Percentiles rank a stretch among this genome's conserved stretches.
phyloP scores from a whole-genome alignment of 2,888 invertebrate genomes.

The Congeria kusceri region DNA sequence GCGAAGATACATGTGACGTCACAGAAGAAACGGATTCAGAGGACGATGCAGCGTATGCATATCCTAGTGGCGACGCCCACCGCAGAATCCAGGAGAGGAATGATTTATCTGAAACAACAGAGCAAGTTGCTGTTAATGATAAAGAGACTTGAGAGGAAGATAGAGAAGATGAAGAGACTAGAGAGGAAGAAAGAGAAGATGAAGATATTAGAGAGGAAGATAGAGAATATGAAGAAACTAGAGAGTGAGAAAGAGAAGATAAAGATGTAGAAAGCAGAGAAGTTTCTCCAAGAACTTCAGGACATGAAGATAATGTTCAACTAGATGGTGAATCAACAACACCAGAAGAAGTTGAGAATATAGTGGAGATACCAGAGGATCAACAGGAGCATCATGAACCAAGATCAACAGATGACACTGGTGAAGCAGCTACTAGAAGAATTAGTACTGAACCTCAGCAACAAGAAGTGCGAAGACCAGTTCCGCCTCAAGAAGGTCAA shows the following conservation, averaged over 20 bases:
- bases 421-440: background rate
- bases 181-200: background rate
- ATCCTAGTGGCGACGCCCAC: no score
- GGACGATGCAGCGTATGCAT: background rate
- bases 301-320: no score
- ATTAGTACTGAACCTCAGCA: background rate
- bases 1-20: no score
- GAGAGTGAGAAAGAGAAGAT: no score
- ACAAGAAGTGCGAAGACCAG: conserved; percentile 1
- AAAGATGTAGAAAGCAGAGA: no score
- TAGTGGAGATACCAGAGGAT: background rate
- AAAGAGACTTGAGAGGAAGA: background rate
- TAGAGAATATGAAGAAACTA: no score
- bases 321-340: no score
- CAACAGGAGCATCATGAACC: background rate
- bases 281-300: no score
- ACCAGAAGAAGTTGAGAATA: background rate
- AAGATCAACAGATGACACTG: background rate
- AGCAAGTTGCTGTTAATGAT: background rate
- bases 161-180: no score
- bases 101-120: background rate
- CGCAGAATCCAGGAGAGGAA: no score
- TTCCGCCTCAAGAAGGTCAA: background rate
- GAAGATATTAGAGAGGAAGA: no score
- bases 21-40: background rate